Base-by-base conservation (phyloP, 2,113 vertebrate genomes). In the Cavia aperea region DNA sequence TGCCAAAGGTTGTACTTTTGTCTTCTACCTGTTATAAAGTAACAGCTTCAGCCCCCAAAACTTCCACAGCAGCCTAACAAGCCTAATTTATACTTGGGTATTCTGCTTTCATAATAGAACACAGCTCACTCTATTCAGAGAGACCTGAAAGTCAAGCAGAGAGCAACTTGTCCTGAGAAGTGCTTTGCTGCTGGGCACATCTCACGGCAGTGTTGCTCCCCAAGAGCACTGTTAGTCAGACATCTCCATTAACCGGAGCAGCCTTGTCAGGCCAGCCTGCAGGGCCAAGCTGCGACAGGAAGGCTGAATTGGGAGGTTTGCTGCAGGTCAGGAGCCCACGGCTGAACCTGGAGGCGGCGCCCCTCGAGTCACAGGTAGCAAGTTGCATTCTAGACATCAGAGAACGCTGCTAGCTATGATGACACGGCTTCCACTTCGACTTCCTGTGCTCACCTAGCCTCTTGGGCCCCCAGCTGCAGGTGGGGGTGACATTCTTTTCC, bases 51-150 rank as follows among this genome's bases (percentile, higher is more conserved):
- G 77, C 51, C 70, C 56, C 13, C 56, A 43, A 92, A 46, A 70
- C 63, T 39, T 39, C 19, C 14, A 68, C 49, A 31, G 18, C 18
- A n/a, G 56, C 2, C 1, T 24, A 84, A 46, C 1, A 39, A 29
- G 14, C n/a, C 88, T 33, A 21, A 39, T 39, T 0, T 84, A 16
- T 0, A 6, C 18, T 58, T 39, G 63, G 7, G 15, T 54, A 1
- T 33, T 56, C 8, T 8, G 19, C 31, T 82, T 2, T 51, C 16
- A 36, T 1, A 70, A 18, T 5, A 79, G 14, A 62, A 56, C 2
- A 1, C 0, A 4, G 56, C 18, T 73, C 31, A 12, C 24, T 23
- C n/a, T 19, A 14, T 39, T 66, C 19, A 68, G 21, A 92, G 46
- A 43, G 26, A 16, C 60, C 49, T 51, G 14, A 36, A 89, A 92